Percentiles rank a stretch among this genome's conserved stretches.
phyloP scores from a whole-genome alignment of 2,888 invertebrate species.

The Serripes groenlandicus region DNA sequence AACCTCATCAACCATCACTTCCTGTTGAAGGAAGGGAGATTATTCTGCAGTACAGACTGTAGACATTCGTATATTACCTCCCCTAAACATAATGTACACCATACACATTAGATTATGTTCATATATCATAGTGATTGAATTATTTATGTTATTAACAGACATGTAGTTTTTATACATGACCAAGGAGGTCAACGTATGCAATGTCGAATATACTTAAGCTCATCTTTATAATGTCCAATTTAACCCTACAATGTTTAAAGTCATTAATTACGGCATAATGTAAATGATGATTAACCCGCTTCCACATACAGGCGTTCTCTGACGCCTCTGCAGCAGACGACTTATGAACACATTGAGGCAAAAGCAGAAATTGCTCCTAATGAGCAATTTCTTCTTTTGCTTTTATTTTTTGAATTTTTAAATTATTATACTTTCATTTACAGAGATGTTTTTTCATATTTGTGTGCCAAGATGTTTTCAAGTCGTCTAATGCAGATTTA shows the following conservation, averaged over 20 bases:
- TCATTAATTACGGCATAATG: too few relatives aligned
- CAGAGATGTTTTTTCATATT: not conserved
- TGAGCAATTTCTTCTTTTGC: not conserved
- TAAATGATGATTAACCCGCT: not conserved
- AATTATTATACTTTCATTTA: not conserved
- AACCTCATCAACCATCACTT: slow-evolving; percentile 81
- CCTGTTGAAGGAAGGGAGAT: slow-evolving; percentile 76
- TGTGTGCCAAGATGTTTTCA: not conserved
- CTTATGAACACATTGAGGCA: not conserved
- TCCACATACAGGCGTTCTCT: not conserved
- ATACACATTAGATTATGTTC: not conserved
- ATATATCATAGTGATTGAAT: too few relatives aligned
- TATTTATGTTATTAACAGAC: too few relatives aligned
- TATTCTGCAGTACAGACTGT: slow-evolving; percentile 79
- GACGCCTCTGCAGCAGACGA: not conserved
- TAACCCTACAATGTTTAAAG: too few relatives aligned
- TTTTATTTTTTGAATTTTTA: not conserved
- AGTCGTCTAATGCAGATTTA: not conserved
- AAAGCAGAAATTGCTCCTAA: not conserved
- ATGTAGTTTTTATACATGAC: too few relatives aligned
- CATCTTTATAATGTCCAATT: too few relatives aligned
- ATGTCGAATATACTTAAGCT: too few relatives aligned
- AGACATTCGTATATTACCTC: slow-evolving; percentile 62
- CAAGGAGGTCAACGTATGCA: too few relatives aligned
- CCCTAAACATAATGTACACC: slow-evolving; percentile 13